These are phyloP conservation scores for Tragelaphus strepsiceros DNA, from an alignment of 2,113 vertebrate genomes.

Conservation along the genomic window DNA sequence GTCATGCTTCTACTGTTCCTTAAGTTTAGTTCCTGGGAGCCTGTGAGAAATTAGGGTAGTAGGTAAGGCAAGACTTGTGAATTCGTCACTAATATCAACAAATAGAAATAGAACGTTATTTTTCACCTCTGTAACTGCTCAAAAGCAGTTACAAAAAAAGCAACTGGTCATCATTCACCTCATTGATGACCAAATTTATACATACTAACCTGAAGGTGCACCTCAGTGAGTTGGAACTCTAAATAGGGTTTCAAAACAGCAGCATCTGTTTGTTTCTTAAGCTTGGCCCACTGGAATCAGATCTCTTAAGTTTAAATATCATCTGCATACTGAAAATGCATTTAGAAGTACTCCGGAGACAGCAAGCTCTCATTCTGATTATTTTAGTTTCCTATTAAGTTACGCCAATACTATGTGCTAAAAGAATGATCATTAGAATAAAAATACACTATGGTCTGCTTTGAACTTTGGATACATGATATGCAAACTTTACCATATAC, in stretches of 20 bases:
- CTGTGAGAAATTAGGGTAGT: neutral
- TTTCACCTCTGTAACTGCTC: neutral
- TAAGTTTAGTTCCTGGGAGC: neutral
- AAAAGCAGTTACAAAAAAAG: neutral
- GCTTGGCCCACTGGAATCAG: neutral
- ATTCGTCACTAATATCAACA: neutral
- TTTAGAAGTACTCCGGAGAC: neutral
- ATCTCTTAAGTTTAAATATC: neutral
- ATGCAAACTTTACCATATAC: neutral
- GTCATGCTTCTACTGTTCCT: neutral
- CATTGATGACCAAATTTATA: neutral
- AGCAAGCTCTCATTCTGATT: neutral
- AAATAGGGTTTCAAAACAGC: neutral
- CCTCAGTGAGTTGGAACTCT: neutral
- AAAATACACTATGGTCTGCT: neutral
- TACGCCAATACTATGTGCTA: neutral
- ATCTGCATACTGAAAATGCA: neutral
- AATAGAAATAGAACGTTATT: neutral
- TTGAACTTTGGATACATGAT: neutral
- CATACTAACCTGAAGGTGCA: neutral
- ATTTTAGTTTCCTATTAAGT: neutral
- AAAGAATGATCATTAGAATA: neutral
- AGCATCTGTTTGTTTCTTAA: neutral
- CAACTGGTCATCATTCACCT: neutral
- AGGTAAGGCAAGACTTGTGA: neutral